A percentile compares a stretch with the other conserved stretches of the same genome.
Evolutionary conservation across 2,113 vertebrate genomes (phyloP).

Genomic region (Cnemophilus loriae): DNA sequence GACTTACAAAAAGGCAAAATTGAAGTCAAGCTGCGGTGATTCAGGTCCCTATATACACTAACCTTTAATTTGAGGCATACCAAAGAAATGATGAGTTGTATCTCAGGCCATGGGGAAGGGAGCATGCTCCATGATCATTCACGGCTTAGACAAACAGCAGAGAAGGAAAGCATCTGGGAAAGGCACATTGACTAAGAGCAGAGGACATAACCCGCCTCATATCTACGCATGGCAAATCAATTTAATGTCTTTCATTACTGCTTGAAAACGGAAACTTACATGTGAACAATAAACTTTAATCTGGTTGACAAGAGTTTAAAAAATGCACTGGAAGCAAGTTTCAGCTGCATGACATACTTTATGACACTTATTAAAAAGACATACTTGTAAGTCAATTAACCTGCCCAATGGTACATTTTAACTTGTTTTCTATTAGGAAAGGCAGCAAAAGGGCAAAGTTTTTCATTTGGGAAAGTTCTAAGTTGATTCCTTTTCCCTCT

Average conservation of each 20-base stretch:
- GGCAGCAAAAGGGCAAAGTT: slow-evolving; percentile 62
- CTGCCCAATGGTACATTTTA: slow-evolving; percentile 69
- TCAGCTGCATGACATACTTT: slow-evolving; percentile 68
- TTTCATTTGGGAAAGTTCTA: slow-evolving; percentile 56
- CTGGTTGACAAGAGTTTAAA: slow-evolving; percentile 73
- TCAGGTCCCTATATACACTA: not conserved
- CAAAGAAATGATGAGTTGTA: not conserved
- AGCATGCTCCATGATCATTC: not conserved
- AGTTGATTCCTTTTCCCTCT: slow-evolving; percentile 43
- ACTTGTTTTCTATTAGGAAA: slow-evolving; percentile 74
- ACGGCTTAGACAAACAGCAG: not conserved
- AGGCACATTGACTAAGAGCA: slow-evolving; percentile 60
- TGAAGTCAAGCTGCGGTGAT: not conserved
- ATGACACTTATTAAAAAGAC: slow-evolving; percentile 76
- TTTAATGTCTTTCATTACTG: slow-evolving; percentile 70
- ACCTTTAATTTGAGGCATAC: not conserved
- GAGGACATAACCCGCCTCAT: slow-evolving; percentile 42
- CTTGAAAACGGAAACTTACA: slow-evolving; percentile 63
- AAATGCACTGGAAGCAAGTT: slow-evolving; percentile 72
- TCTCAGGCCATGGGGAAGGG: not conserved
- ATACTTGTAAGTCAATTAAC: slow-evolving; percentile 77
- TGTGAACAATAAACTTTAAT: slow-evolving; percentile 73
- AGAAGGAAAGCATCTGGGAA: slow-evolving; percentile 13
- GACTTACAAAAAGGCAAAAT: not conserved
- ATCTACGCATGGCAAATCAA: slow-evolving; percentile 63